Evolutionary conservation across 2,113 vertebrate genomes (phyloP), one percentile per base, ranked within the genome.

Genomic region (Urocitellus parryii): DNA sequence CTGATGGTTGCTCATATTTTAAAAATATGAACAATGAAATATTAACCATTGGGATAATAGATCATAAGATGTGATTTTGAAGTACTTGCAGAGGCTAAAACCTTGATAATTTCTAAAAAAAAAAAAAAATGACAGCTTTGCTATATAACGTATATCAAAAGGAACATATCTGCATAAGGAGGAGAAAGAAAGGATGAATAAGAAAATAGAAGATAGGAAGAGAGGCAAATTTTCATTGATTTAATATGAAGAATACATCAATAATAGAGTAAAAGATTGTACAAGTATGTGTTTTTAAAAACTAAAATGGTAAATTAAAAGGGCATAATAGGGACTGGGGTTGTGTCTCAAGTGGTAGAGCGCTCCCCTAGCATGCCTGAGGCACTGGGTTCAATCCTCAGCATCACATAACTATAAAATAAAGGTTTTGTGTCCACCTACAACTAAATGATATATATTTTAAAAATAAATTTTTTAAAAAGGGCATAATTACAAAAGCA

Each of bases 1-100:
- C 0, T 6, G 34, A 70, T 42, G 63, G 24, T 73, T 39, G 39
- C 39, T 39, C 39, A 29, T 78, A 12, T 86, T 91, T 93, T 0
- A 90, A 63, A 91, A 65, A 72, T 14, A 45, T 29, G 39, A 32
- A 48, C 22, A 86, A 73, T 78, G n/a, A 88, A 77, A 34, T 89
- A 11, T 61, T 82, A 95, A 79, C 3, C n/a, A 88, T 0, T 20
- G 42, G 24, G 68, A 81, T 32, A 78, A 87, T 2, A 13, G 91
- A 74, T 79, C 22, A 88, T 42, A 82, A 91, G 76, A 58, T 14
- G 48, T 84, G 85, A 10, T 84, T 72, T 63, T 37, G n/a, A 70
- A 48, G n/a, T 76, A 32, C 32, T 65, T 80, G 14, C 13, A 39
- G 27, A 58, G 39, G 86, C 56, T 22, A n/a, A 93, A 22, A 22